A percentile compares a stretch with the other conserved stretches of the same genome.
These are phyloP conservation scores for Achlya flavicornis DNA, from an alignment of 2,888 invertebrate genomes.

Conservation along the genomic window DNA sequence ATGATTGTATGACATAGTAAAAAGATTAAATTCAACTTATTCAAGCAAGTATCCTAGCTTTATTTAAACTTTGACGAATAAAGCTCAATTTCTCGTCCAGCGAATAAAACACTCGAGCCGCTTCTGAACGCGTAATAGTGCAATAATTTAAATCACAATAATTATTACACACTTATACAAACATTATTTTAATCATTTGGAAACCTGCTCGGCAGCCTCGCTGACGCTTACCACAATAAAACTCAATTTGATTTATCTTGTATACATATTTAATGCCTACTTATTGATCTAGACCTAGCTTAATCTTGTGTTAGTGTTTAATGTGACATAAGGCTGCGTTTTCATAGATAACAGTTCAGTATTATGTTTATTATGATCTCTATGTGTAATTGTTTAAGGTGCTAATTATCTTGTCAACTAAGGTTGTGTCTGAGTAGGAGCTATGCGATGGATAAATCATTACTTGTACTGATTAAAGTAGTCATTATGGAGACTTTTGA, in stretches of 20 bases:
- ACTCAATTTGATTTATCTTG: slow-evolving; percentile 8
- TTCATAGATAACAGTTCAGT: neutral
- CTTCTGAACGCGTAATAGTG: slow-evolving; percentile 4
- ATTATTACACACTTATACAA: slow-evolving; percentile 10
- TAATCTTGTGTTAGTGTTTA: neutral
- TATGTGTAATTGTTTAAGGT: neutral
- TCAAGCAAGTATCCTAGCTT: too few species aligned
- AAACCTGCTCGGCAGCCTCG: neutral
- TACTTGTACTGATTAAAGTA: too few species aligned
- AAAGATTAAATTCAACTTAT: too few species aligned
- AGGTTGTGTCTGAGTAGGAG: neutral
- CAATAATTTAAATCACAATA: slow-evolving; percentile 4
- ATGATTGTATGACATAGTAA: too few species aligned
- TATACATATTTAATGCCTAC: neutral
- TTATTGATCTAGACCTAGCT: neutral
- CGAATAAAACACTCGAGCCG: neutral
- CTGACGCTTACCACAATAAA: neutral
- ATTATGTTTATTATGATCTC: neutral
- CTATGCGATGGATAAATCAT: neutral
- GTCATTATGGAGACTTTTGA: neutral
- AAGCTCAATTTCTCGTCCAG: neutral
- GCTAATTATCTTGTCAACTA: neutral
- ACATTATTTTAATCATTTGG: slow-evolving; percentile 11
- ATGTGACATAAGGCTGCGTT: neutral
- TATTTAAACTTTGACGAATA: neutral